Evolutionary conservation across 2,113 vertebrate species (phyloP).

Genomic region (Prunella fulvescens): DNA sequence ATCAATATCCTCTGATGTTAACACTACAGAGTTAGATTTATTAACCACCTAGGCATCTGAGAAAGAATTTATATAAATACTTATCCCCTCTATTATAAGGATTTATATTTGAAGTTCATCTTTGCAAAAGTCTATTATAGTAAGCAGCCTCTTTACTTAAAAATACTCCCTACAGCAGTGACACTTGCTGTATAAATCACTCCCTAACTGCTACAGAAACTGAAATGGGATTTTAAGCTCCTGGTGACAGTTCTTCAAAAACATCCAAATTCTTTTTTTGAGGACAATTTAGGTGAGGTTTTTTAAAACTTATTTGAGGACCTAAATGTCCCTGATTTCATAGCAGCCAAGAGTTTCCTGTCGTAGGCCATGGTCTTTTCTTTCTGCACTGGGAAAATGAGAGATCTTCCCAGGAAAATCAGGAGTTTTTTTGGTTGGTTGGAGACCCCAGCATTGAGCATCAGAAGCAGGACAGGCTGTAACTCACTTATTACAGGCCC

Average conservation of each 20-base stretch:
- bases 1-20: slow-evolving; percentile 18
- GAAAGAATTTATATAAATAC: slow-evolving; percentile 26
- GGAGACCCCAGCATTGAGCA: background rate
- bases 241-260: background rate
- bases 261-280: background rate
- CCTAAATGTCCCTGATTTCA: background rate
- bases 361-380: background rate
- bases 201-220: background rate
- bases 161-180: background rate
- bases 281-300: background rate
- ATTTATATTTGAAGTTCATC: slow-evolving; percentile 32
- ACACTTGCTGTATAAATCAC: background rate
- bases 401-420: background rate
- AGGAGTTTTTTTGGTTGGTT: background rate
- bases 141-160: background rate
- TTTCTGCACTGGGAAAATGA: background rate
- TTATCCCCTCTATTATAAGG: background rate
- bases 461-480: background rate
- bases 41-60: background rate
- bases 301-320: background rate
- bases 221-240: background rate
- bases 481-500: background rate
- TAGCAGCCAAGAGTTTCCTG: background rate
- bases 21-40: slow-evolving; percentile 18
- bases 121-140: background rate